phyloP scores from a whole-genome alignment of 2,797 vertebrate genomes.

The Tokudaia muenninki region DNA sequence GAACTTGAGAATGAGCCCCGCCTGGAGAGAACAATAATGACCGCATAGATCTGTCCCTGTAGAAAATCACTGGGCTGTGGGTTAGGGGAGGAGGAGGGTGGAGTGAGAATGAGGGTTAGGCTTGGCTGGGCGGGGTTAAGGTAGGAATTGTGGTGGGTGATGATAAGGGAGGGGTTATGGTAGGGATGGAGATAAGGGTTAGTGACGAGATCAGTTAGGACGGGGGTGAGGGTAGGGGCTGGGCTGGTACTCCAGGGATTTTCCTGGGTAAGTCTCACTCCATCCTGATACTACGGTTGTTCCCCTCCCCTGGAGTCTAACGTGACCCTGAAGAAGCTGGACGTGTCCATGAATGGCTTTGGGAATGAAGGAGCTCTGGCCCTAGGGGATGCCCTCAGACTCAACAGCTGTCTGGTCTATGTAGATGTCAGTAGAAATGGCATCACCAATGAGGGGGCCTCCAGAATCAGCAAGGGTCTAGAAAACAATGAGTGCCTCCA shows the following conservation, averaged over 20 bases:
- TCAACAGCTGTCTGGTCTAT: constrained; percentile 91
- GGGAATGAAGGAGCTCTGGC: constrained; percentile 94
- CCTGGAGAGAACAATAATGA: background rate
- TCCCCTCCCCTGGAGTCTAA: constrained; percentile 89
- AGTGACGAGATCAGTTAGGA: background rate
- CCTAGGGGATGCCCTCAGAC: constrained; percentile 93
- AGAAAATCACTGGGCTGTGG: background rate
- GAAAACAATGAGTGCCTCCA: constrained; percentile 92
- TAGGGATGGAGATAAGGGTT: background rate
- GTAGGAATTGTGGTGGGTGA: background rate
- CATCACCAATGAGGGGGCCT: constrained; percentile 91
- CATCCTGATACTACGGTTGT: constrained; percentile 8
- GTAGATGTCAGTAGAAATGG: constrained; percentile 94
- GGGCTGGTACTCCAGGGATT: no score
- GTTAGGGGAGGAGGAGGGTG: background rate
- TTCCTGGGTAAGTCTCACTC: background rate
- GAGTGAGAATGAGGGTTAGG: background rate
- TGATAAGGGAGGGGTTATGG: background rate
- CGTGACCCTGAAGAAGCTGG: constrained; percentile 90
- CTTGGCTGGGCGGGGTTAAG: background rate
- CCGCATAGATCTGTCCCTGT: background rate
- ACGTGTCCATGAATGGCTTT: constrained; percentile 94
- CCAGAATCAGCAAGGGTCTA: constrained; percentile 93
- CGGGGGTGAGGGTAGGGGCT: background rate
- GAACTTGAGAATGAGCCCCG: background rate